Percentiles rank a stretch among this genome's conserved stretches.
Evolutionary conservation across 2,113 vertebrate genomes (phyloP).

Genomic region (Myxocyprinus asiaticus): DNA sequence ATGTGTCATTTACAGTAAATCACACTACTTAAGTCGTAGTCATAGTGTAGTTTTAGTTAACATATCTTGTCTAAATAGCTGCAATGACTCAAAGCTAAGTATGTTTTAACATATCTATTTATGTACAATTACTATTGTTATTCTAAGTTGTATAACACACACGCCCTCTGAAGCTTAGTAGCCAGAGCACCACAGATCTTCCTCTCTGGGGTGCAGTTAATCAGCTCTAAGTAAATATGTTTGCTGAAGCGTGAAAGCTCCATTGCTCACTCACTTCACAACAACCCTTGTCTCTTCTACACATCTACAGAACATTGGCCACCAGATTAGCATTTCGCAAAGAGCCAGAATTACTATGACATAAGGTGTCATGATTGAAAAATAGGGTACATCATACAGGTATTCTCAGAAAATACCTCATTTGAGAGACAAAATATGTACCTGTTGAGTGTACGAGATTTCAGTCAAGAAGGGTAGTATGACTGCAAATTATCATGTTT

Average conservation of each 20-base stretch:
- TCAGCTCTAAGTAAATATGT: constrained; percentile 66
- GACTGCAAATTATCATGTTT: neutral
- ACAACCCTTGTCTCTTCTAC: constrained; percentile 63
- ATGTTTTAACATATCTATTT: constrained; percentile 34
- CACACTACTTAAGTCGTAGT: neutral
- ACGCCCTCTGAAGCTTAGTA: constrained; percentile 58
- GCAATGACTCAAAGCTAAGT: constrained; percentile 32
- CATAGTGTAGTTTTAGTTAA: neutral
- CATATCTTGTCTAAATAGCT: neutral
- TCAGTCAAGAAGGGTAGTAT: constrained; percentile 15
- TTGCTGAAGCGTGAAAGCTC: constrained; percentile 66
- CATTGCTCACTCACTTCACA: constrained; percentile 65
- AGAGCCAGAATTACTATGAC: constrained; percentile 33
- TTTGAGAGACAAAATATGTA: constrained; percentile 7
- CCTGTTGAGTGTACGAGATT: constrained; percentile 3
- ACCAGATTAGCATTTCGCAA: constrained; percentile 13
- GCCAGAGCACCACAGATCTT: constrained; percentile 65
- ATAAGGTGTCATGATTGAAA: constrained; percentile 9
- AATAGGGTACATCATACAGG: neutral
- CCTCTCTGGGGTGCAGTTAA: constrained; percentile 67
- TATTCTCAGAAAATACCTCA: neutral
- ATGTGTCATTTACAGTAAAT: neutral
- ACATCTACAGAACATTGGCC: constrained; percentile 5
- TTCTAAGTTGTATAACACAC: constrained; percentile 39
- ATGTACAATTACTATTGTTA: constrained; percentile 39